Evolutionary conservation across 2,797 vertebrate genomes (phyloP).

Genomic region (Takifugu ocellatus): DNA sequence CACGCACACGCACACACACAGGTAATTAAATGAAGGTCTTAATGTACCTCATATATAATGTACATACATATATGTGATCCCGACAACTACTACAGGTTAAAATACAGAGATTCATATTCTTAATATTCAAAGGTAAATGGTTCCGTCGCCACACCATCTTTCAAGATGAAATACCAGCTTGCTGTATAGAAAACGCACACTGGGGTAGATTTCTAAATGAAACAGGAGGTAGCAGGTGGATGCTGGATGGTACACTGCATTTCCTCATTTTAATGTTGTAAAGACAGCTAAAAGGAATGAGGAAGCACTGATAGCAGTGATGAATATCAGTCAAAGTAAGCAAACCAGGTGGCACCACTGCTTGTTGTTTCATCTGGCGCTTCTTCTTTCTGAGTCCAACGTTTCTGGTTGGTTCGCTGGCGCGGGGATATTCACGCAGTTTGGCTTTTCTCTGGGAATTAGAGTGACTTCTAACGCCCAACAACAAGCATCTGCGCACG

Average conservation of each 20-base stretch:
- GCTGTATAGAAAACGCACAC: not conserved
- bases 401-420: not conserved
- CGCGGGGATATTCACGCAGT: too few relatives aligned
- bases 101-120: too few relatives aligned
- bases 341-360: slow-evolving; percentile 63
- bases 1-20: too few relatives aligned
- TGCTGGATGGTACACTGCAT: slow-evolving; percentile 15
- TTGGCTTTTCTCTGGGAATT: too few relatives aligned
- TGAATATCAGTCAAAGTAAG: slow-evolving; percentile 11
- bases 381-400: not conserved
- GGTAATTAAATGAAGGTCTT: too few relatives aligned
- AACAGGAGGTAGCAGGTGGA: slow-evolving; percentile 2
- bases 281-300: too few relatives aligned
- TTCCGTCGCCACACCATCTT: not conserved
- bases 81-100: too few relatives aligned
- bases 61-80: too few relatives aligned
- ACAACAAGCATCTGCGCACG: too few relatives aligned
- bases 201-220: slow-evolving; percentile 10
- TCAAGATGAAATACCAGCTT: not conserved
- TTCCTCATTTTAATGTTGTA: slow-evolving; percentile 55
- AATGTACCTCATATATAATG: too few relatives aligned
- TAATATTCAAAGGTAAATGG: not conserved
- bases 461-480: too few relatives aligned
- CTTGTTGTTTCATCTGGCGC: not conserved
- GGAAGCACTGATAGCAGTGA: not conserved